Evolutionary conservation across 2,113 vertebrate species (phyloP).

Genomic region (Pluvialis apricaria): DNA sequence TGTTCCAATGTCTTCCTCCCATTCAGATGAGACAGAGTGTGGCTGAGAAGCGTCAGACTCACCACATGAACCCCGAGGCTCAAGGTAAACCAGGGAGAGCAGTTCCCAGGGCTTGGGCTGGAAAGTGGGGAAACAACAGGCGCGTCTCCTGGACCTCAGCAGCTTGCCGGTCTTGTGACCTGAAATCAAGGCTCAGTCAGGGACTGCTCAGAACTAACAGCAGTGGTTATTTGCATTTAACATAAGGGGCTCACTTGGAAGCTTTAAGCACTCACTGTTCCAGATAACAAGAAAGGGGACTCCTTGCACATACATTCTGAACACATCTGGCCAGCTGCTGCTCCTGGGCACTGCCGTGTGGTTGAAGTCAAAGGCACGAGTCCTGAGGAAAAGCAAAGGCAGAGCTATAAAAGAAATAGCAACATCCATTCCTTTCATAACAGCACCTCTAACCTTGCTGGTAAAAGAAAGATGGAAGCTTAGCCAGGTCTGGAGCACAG

Average conservation of each 20-base stretch:
- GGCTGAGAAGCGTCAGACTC: background rate
- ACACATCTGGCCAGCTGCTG: slow-evolving; percentile 13
- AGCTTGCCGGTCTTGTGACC: background rate
- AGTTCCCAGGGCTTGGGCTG: background rate
- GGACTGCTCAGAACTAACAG: background rate
- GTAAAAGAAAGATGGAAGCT: background rate
- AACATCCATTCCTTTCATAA: background rate
- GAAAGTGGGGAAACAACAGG: background rate
- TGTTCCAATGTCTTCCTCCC: background rate
- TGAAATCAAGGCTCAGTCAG: background rate
- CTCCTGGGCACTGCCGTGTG: background rate
- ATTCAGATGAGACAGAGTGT: background rate
- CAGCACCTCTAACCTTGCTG: background rate
- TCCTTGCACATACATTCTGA: background rate
- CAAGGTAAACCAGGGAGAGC: background rate
- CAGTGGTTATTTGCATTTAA: background rate
- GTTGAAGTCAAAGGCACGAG: background rate
- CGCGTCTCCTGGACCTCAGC: background rate
- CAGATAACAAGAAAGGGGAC: background rate
- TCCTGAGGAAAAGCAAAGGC: background rate
- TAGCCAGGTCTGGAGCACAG: background rate
- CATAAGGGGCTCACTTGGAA: background rate
- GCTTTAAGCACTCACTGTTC: background rate
- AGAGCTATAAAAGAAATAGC: background rate
- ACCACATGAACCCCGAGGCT: background rate